These are phyloP conservation scores for Gerris buenoi DNA, from an alignment of 1,140 invertebrate genomes.

Conservation along the genomic window DNA sequence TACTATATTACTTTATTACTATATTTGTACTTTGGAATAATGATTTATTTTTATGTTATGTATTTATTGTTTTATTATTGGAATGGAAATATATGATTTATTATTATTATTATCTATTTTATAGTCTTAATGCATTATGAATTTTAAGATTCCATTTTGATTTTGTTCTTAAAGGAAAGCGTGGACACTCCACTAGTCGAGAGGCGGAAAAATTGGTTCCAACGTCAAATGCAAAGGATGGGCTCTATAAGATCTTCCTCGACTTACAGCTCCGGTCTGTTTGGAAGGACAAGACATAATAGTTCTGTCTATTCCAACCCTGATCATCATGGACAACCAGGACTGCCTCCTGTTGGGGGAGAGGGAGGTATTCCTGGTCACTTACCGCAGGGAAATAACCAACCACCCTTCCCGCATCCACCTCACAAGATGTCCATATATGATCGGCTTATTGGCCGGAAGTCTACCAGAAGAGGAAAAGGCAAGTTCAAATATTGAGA, in stretches of 20 bases:
- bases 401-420: conserved; percentile 9
- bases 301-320: conserved; percentile 59
- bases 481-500: too few relatives aligned
- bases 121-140: too few relatives aligned
- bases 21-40: too few relatives aligned
- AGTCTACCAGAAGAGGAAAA: conserved; percentile 48
- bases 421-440: conserved; percentile 58
- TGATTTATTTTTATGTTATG: too few relatives aligned
- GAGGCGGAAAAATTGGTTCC: conserved; percentile 71
- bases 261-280: conserved; percentile 60
- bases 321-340: conserved; percentile 41
- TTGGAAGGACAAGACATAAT: conserved; percentile 42
- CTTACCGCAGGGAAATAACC: not conserved
- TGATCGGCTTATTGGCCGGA: conserved; percentile 60
- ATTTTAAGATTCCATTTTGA: not conserved
- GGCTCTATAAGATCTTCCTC: conserved; percentile 66
- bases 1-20: too few relatives aligned
- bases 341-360: conserved; percentile 25
- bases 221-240: conserved; percentile 62
- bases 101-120: too few relatives aligned
- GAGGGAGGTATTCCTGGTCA: not conserved
- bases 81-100: too few relatives aligned
- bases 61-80: too few relatives aligned
- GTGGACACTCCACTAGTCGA: conserved; percentile 73
- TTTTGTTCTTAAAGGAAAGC: conserved; percentile 47